phyloP scores from a whole-genome alignment of 2,797 vertebrate genomes.

The Sebastes minor region DNA sequence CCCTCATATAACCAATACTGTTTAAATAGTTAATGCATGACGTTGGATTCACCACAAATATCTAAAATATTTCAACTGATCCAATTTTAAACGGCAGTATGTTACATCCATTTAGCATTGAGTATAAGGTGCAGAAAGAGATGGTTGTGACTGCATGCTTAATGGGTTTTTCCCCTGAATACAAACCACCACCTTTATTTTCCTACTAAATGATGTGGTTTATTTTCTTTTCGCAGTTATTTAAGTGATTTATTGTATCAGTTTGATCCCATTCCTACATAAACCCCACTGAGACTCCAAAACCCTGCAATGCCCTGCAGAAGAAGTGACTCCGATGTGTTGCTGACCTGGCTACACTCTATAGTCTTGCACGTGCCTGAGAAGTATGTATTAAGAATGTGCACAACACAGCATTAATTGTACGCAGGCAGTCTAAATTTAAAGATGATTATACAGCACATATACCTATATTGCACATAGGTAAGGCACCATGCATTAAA shows the following conservation, averaged over 20 bases:
- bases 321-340: not conserved
- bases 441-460: slow-evolving; percentile 44
- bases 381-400: not conserved
- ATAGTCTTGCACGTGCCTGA: not conserved
- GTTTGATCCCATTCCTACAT: not conserved
- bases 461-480: not conserved
- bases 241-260: not conserved
- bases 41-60: not conserved
- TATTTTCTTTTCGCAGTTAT: not conserved
- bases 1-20: not conserved
- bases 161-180: not conserved
- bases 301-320: not conserved
- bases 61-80: not conserved
- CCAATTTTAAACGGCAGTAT: not conserved
- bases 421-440: slow-evolving; percentile 23
- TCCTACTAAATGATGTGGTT: not conserved
- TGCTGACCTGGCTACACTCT: slow-evolving; percentile 6
- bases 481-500: slow-evolving; percentile 39
- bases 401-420: not conserved
- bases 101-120: not conserved
- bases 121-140: not conserved
- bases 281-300: not conserved
- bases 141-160: not conserved
- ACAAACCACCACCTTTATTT: not conserved
- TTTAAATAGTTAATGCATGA: not conserved